Evolutionary conservation across 1,140 invertebrate genomes (phyloP).

Genomic region (Lordiphosa stackelbergi): DNA sequence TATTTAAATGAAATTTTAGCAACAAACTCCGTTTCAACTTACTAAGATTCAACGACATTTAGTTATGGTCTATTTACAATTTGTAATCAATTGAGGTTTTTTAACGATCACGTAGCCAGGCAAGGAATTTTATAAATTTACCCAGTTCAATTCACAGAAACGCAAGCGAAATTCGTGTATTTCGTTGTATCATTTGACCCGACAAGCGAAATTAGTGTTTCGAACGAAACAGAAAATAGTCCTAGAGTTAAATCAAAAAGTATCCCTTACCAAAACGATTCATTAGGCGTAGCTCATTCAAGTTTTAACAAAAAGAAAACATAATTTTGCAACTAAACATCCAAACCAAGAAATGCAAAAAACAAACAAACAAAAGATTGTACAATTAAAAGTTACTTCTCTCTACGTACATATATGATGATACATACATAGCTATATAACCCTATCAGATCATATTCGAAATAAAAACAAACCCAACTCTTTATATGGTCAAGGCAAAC

Average conservation of each 20-base stretch:
- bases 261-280: constrained; percentile 31
- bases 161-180: constrained; percentile 30
- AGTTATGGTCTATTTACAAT: constrained; percentile 70
- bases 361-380: constrained; percentile 19
- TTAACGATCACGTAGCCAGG: constrained; percentile 45
- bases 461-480: constrained; percentile 8
- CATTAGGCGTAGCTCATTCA: constrained; percentile 64
- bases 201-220: constrained; percentile 14
- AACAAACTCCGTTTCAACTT: constrained; percentile 48
- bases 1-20: constrained; percentile 72
- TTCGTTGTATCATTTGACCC: constrained; percentile 39
- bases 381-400: constrained; percentile 65
- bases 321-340: constrained; percentile 48
- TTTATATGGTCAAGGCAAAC: constrained; percentile 23
- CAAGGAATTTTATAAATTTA: constrained; percentile 61
- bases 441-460: constrained; percentile 43
- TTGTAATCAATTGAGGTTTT: constrained; percentile 68
- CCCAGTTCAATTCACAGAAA: constrained; percentile 44
- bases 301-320: constrained; percentile 59
- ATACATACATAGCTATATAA: constrained; percentile 40
- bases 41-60: constrained; percentile 51
- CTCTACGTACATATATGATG: constrained; percentile 58
- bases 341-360: constrained; percentile 4
- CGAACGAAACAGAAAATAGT: constrained; percentile 9
- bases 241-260: constrained; percentile 46